phyloP scores from a whole-genome alignment of 2,888 invertebrate genomes.

The Yponomeuta sedellus region DNA sequence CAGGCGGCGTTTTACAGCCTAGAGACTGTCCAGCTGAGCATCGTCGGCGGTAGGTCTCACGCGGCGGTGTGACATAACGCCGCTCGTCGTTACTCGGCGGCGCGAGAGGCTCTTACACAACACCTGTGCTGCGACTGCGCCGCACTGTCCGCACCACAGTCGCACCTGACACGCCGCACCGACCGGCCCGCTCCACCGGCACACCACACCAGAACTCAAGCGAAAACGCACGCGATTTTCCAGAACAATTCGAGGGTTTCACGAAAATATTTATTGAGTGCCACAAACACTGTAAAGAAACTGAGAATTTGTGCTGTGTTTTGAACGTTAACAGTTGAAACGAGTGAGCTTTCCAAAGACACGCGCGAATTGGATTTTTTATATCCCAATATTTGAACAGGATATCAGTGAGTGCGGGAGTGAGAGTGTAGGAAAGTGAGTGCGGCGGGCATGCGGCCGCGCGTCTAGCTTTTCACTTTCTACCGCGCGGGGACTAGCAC shows the following conservation, averaged over 20 bases:
- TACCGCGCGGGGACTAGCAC: slow-evolving; percentile 54
- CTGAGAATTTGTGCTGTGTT: not conserved
- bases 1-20: not conserved
- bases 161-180: slow-evolving; percentile 44
- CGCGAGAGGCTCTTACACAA: slow-evolving; percentile 25
- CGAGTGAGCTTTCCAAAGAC: not conserved
- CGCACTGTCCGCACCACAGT: slow-evolving; percentile 34
- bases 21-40: not conserved
- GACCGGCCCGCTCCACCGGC: slow-evolving; percentile 30
- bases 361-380: not conserved
- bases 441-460: slow-evolving; percentile 51
- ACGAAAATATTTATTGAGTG: not conserved
- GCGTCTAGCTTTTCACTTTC: slow-evolving; percentile 64
- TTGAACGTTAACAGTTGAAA: slow-evolving; percentile 5
- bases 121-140: slow-evolving; percentile 13
- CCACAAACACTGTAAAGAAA: not conserved
- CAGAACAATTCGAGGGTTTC: not conserved
- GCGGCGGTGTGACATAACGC: slow-evolving; percentile 12
- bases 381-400: not conserved
- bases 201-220: slow-evolving; percentile 20
- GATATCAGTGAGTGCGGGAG: slow-evolving; percentile 43
- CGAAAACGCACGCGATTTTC: slow-evolving; percentile 12
- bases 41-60: not conserved
- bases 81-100: slow-evolving; percentile 12
- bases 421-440: slow-evolving; percentile 57